Conservation (phyloP, 2,888 invertebrate genomes). For the Labia minor region DNA sequence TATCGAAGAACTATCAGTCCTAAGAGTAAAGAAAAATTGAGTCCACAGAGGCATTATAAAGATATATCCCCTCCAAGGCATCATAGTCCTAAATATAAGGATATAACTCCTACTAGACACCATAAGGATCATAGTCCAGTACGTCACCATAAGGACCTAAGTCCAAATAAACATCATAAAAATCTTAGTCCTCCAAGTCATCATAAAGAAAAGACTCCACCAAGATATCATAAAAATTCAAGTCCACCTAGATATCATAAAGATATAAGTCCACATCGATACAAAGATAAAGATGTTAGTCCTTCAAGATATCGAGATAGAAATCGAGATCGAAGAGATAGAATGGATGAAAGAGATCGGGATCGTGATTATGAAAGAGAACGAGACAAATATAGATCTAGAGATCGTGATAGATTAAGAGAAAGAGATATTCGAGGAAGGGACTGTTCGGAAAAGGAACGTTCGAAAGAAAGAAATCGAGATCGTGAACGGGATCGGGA, state of each 20-base stretch:
- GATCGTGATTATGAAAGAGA: not conserved
- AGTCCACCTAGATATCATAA: conserved; percentile 3
- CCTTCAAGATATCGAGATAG: not conserved
- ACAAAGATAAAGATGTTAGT: conserved; percentile 15
- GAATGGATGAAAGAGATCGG: not conserved
- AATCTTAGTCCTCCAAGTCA: not conserved
- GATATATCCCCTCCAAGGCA: not conserved
- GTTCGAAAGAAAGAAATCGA: conserved; percentile 1
- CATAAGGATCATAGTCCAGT: not conserved
- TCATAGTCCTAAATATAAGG: not conserved
- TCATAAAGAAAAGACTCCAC: not conserved
- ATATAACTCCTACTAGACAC: not conserved
- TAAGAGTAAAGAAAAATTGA: not conserved
- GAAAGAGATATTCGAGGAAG: not conserved
- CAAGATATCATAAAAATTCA: not conserved
- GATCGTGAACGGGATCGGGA: not conserved
- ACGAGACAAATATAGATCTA: not conserved
- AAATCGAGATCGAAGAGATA: not conserved
- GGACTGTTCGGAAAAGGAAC: not conserved
- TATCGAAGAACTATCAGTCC: not conserved
- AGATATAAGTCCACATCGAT: not conserved
- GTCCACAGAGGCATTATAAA: not conserved
- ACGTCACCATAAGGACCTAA: not conserved
- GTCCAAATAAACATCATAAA: not conserved
- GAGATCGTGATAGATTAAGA: conserved; percentile 9